These are phyloP conservation scores for Macaria notata DNA, from an alignment of 2,888 invertebrate species.

Conservation along the genomic window DNA sequence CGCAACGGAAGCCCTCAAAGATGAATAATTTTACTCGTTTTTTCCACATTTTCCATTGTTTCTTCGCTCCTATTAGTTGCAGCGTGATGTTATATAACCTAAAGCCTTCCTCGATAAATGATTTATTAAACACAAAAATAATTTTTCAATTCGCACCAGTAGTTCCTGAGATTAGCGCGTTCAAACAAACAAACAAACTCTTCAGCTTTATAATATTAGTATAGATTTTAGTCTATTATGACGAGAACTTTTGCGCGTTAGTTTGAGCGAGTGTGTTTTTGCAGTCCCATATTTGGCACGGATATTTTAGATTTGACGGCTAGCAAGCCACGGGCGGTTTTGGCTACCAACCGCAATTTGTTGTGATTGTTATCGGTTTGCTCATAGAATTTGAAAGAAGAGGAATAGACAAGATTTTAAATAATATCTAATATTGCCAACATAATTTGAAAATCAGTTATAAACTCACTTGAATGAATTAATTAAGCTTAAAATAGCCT, in stretches of 20 bases:
- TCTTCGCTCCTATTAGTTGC: too few species aligned
- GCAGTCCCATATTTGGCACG: conserved; percentile 8
- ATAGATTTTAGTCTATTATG: too few species aligned
- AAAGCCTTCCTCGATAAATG: too few species aligned
- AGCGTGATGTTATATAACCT: too few species aligned
- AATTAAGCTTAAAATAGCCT: not conserved
- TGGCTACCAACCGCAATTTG: conserved; percentile 16
- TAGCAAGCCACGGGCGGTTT: conserved; percentile 10
- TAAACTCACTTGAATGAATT: not conserved
- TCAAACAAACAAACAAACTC: too few species aligned
- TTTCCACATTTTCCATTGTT: too few species aligned
- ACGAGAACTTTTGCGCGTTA: not conserved
- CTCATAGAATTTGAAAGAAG: not conserved
- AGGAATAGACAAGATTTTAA: not conserved
- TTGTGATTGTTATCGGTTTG: conserved; percentile 21
- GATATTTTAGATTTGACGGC: conserved; percentile 12
- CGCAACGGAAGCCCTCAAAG: too few species aligned
- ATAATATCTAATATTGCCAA: not conserved
- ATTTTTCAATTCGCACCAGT: too few species aligned
- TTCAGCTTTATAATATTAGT: too few species aligned
- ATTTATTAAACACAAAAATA: too few species aligned
- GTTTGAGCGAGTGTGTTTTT: conserved; percentile 8
- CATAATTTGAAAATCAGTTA: not conserved
- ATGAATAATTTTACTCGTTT: too few species aligned
- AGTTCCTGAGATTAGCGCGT: too few species aligned